Evolutionary conservation across 2,888 invertebrate species (phyloP).

Genomic region (Ptilodon capucinus): DNA sequence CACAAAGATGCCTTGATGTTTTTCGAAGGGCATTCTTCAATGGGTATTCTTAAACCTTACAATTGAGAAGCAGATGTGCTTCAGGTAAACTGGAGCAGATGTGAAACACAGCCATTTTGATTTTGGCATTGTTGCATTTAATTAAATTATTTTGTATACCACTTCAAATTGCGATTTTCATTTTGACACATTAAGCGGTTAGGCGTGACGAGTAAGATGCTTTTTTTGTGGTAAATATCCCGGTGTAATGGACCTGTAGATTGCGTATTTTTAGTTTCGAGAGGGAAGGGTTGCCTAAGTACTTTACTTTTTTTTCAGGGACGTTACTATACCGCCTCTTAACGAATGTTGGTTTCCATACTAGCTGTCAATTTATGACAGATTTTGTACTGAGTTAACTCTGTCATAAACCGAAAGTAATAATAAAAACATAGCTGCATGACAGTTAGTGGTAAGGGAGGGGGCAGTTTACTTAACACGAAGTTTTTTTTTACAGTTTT

Average conservation of each 20-base stretch:
- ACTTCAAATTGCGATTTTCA: slow-evolving; percentile 12
- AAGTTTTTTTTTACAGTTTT: too few species aligned
- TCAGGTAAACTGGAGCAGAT: slow-evolving; percentile 76
- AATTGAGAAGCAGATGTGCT: slow-evolving; percentile 64
- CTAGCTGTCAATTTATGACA: too few species aligned
- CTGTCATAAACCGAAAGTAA: too few species aligned
- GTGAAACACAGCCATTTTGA: slow-evolving; percentile 55
- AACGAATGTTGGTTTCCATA: too few species aligned
- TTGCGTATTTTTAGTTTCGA: background rate
- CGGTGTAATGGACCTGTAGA: background rate
- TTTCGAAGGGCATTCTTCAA: slow-evolving; percentile 57
- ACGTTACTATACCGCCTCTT: too few species aligned
- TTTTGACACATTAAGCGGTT: background rate
- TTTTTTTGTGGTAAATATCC: background rate
- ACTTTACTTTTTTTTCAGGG: too few species aligned
- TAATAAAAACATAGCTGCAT: too few species aligned
- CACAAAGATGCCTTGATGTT: slow-evolving; percentile 67
- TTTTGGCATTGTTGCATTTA: slow-evolving; percentile 53
- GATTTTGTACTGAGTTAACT: too few species aligned
- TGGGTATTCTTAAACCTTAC: slow-evolving; percentile 27
- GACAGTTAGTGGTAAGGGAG: too few species aligned
- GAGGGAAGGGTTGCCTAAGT: too few species aligned
- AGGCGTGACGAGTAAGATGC: background rate
- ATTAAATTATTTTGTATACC: slow-evolving; percentile 61
- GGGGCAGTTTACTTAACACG: too few species aligned